Conservation (phyloP, 1,140 invertebrate genomes). For the Rhagoletis zephyria region DNA sequence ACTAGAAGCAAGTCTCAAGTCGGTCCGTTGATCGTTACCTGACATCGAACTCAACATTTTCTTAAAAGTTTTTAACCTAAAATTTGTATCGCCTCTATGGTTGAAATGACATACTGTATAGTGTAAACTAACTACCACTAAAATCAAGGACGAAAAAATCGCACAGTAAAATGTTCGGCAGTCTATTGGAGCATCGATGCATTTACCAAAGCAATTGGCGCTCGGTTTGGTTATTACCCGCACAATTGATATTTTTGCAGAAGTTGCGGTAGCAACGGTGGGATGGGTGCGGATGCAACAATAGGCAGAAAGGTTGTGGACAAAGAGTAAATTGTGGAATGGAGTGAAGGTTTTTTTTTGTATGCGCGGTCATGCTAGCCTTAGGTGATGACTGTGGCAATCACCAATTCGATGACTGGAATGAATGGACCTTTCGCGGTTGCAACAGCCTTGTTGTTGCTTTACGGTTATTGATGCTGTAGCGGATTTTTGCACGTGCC, state of each 20-base stretch:
- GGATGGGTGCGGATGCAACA: background rate
- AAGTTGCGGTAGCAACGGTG: background rate
- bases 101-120: background rate
- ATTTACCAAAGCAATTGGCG: slow-evolving; percentile 55
- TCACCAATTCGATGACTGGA: slow-evolving; percentile 37
- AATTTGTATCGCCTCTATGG: background rate
- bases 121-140: background rate
- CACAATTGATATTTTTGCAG: slow-evolving; percentile 53
- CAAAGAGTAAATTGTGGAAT: no score
- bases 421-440: slow-evolving; percentile 15
- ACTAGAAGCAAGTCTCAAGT: no score
- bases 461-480: slow-evolving; percentile 23
- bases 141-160: background rate
- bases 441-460: background rate
- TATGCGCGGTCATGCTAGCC: background rate
- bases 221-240: slow-evolving; percentile 55
- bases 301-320: no score
- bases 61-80: no score
- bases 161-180: slow-evolving; percentile 4
- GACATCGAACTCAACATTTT: no score
- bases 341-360: background rate
- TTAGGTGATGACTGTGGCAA: background rate
- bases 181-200: slow-evolving; percentile 45
- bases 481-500: slow-evolving; percentile 24
- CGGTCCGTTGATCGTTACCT: no score